Evolutionary conservation across 2,113 vertebrate genomes (phyloP).

Genomic region (Saguinus imperator): DNA sequence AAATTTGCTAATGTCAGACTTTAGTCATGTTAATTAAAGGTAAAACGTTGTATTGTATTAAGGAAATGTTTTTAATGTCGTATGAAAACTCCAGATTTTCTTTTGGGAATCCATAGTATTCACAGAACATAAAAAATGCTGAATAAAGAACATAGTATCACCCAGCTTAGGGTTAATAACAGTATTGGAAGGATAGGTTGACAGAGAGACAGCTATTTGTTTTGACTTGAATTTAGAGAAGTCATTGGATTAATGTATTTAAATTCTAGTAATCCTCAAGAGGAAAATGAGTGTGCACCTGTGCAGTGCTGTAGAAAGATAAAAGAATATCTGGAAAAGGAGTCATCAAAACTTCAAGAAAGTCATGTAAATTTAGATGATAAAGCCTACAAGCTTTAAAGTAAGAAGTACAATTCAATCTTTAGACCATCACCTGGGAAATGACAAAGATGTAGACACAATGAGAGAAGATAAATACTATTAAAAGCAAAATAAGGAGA

Average conservation of each 20-base stretch:
- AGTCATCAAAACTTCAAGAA: constrained; percentile 31
- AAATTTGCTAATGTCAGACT: neutral
- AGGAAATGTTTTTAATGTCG: neutral
- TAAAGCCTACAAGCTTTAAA: neutral
- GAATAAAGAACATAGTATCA: neutral
- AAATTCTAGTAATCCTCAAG: neutral
- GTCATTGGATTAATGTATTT: neutral
- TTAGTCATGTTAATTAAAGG: neutral
- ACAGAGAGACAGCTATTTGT: neutral
- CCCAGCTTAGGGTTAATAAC: neutral
- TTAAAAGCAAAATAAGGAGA: neutral
- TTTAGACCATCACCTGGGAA: neutral
- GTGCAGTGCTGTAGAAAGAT: neutral
- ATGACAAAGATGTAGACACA: constrained; percentile 25
- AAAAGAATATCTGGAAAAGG: neutral
- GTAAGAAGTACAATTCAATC: neutral
- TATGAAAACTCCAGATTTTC: neutral
- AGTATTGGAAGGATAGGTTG: neutral
- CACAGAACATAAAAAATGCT: neutral
- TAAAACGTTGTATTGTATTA: neutral
- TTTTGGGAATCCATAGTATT: neutral
- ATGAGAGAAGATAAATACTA: neutral
- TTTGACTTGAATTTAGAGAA: neutral
- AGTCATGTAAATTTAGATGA: neutral
- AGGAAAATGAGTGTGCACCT: neutral